A percentile compares a stretch with the other conserved stretches of the same genome.
Conservation (phyloP, 2,888 invertebrate genomes). For the Glyphotaelius pellucidus region DNA sequence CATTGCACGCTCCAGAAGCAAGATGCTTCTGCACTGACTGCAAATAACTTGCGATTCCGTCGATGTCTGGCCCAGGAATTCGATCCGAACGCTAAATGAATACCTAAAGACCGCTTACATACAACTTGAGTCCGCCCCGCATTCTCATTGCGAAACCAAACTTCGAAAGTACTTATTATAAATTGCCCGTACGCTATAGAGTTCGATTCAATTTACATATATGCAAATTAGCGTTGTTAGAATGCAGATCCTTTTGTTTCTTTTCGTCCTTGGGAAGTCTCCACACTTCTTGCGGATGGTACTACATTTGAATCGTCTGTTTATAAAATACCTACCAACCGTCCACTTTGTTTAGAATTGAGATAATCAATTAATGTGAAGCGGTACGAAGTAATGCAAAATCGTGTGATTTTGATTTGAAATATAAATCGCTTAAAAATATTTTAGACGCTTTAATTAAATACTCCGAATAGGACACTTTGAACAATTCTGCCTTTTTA, state of each 20-base stretch:
- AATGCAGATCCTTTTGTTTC: conserved; percentile 10
- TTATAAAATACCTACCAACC: not conserved
- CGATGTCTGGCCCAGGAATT: conserved; percentile 17
- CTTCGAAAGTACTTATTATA: not conserved
- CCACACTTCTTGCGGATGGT: not conserved
- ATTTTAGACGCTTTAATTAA: no score
- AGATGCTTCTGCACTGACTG: not conserved
- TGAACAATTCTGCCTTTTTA: no score
- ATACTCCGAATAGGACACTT: no score
- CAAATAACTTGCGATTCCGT: conserved; percentile 23
- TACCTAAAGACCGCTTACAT: conserved; percentile 8
- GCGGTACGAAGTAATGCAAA: no score
- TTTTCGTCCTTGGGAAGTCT: not conserved
- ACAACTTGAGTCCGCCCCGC: not conserved
- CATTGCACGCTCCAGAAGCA: not conserved
- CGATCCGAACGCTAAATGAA: conserved; percentile 29
- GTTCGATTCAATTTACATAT: not conserved
- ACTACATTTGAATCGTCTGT: not conserved
- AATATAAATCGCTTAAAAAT: no score
- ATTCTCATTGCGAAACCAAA: conserved; percentile 40
- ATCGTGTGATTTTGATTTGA: no score
- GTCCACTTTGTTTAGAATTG: not conserved
- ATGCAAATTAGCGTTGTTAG: not conserved
- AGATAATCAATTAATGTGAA: not conserved
- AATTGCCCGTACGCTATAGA: not conserved